Percentiles rank a stretch among this genome's conserved stretches.
These are phyloP conservation scores for Papilio protenor DNA, from an alignment of 2,888 invertebrate species.

Conservation along the genomic window DNA sequence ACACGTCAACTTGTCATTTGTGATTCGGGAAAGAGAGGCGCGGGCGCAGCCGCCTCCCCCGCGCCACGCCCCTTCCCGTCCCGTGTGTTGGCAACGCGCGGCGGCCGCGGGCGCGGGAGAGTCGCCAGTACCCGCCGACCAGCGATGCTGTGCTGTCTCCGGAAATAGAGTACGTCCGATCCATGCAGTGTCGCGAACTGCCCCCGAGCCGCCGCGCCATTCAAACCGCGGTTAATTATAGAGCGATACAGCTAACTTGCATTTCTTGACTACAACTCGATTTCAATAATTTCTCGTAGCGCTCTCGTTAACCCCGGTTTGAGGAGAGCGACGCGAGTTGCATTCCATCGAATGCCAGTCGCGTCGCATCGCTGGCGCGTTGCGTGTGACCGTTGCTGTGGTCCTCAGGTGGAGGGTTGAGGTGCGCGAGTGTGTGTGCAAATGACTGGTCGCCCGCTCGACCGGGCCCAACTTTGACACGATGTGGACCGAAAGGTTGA, in stretches of 20 bases:
- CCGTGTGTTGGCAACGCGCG: constrained; percentile 71
- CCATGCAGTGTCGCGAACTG: constrained; percentile 69
- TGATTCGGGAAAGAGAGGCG: constrained; percentile 27
- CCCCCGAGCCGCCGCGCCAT: constrained; percentile 64
- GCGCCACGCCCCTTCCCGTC: constrained; percentile 53
- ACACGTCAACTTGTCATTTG: constrained; percentile 25
- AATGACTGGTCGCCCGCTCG: constrained; percentile 80
- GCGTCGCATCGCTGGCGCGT: constrained; percentile 55
- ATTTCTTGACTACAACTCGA: constrained; percentile 47
- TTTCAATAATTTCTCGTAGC: constrained; percentile 31
- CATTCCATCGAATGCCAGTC: constrained; percentile 69
- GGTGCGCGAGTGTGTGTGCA: constrained; percentile 83
- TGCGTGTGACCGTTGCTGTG: constrained; percentile 24
- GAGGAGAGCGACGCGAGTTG: constrained; percentile 68
- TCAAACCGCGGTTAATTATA: constrained; percentile 73
- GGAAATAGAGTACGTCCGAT: constrained; percentile 82
- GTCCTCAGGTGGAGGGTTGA: constrained; percentile 76
- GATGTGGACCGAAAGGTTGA: constrained; percentile 82
- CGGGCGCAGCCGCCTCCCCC: constrained; percentile 46
- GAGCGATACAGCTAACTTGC: constrained; percentile 55
- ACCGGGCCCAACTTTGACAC: constrained; percentile 76
- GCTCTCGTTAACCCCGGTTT: constrained; percentile 59
- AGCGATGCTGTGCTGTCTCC: constrained; percentile 85
- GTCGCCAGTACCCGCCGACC: constrained; percentile 83
- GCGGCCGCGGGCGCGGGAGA: constrained; percentile 71